Base-by-base conservation (phyloP, 2,113 vertebrate genomes). In the Nibea albiflora region DNA sequence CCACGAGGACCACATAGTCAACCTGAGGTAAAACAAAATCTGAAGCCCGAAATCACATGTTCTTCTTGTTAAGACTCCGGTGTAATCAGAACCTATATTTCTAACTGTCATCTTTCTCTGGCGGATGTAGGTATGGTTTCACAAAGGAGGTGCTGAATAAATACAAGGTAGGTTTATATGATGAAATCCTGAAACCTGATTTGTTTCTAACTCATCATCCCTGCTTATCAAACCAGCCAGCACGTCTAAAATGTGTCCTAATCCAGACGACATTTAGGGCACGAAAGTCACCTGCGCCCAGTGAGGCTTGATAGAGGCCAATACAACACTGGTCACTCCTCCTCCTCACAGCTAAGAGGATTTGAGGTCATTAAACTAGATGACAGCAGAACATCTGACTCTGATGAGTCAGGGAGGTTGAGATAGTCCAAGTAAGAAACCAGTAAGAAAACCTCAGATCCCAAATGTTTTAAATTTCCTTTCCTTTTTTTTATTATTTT, bases 1-100 rank as follows among this genome's bases (percentile, higher is more conserved):
- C 91, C 97, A 99, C 0, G 98, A 99, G 88, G 97, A 99, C 91
- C 95, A 98, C 10, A 94, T 99, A 54, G 95, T 99, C 83, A 99
- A 99, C 84, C 91, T 99, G 89, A 96, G 96, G 97, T 98, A 14
- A 68, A 67, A 50, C 11, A 6, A 17, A 61, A 14, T 1, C 4
- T 49, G 39, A 66, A 19, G 7, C 22, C 11, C 6, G 2, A 57
- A n/a, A 22, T 9, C 52, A 53, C 47, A 35, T 2, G 16, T 49
- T 15, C 35, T 15, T 42, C 7, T 28, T 28, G 11, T 20, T 22
- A 11, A 42, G 26, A 56, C n/a, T n/a, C 31, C 2, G 22, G 5
- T 53, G 1, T 17, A 17, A 47, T 56, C 31, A 58, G 54, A 50
- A 11, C 16, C 12, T 76, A 5, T 6, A 24, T 53, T 56, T 35